Evolutionary conservation across 2,888 invertebrate species (phyloP).

Genomic region (Cantharis lateralis): DNA sequence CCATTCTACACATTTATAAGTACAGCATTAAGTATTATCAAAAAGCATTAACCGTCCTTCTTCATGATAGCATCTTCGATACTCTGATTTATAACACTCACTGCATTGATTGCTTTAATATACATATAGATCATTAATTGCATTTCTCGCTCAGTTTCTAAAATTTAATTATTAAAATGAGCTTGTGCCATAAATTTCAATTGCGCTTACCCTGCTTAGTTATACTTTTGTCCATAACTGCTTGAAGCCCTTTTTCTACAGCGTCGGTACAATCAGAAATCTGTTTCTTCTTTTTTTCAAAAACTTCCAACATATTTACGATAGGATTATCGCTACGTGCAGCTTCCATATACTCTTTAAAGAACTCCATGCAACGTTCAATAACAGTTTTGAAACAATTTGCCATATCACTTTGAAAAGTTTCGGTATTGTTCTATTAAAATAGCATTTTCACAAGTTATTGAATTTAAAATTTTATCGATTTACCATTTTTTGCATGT

Average conservation of each 20-base stretch:
- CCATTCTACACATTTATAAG: too few species aligned
- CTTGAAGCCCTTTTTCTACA: not conserved
- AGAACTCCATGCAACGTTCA: too few species aligned
- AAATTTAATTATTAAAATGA: not conserved
- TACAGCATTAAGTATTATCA: too few species aligned
- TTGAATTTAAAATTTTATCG: too few species aligned
- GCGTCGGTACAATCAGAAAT: too few species aligned
- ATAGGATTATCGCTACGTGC: not conserved
- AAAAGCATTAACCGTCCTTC: too few species aligned
- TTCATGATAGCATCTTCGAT: not conserved
- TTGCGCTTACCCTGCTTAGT: not conserved
- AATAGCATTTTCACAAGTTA: too few species aligned
- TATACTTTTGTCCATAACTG: not conserved
- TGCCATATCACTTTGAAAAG: not conserved
- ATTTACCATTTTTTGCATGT: not conserved
- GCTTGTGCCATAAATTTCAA: not conserved
- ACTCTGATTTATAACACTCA: not conserved
- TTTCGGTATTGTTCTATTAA: too few species aligned
- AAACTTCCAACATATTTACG: not conserved
- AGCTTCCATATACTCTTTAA: not conserved
- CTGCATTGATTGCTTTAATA: not conserved
- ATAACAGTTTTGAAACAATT: not conserved
- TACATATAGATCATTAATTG: not conserved
- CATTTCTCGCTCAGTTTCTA: not conserved
- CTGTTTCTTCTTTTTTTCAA: too few species aligned